Percentiles rank a stretch among this genome's conserved stretches.
phyloP scores from a whole-genome alignment of 2,888 invertebrate genomes.

The Scrobipalpa costella region DNA sequence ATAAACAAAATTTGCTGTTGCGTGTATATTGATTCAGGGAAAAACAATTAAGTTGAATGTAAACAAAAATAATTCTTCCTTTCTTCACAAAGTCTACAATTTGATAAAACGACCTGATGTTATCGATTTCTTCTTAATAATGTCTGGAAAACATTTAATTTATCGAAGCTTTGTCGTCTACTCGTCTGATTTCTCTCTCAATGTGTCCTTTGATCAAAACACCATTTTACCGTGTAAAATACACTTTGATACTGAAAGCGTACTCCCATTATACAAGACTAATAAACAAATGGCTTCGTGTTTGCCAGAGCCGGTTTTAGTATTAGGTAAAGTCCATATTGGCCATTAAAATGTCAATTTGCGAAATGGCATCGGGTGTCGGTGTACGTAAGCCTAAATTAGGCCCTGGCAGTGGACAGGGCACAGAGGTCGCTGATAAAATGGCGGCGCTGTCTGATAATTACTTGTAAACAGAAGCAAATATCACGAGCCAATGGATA shows the following conservation, averaged over 20 bases:
- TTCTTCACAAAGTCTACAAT: neutral
- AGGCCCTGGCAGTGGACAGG: conserved; percentile 45
- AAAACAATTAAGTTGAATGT: neutral
- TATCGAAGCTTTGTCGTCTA: neutral
- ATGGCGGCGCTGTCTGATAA: conserved; percentile 56
- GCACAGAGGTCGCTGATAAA: conserved; percentile 57
- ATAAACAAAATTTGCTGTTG: neutral
- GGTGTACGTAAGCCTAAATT: conserved; percentile 52
- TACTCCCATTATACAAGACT: neutral
- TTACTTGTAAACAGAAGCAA: conserved; percentile 58
- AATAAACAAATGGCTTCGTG: conserved; percentile 10
- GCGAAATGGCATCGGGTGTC: conserved; percentile 42
- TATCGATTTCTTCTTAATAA: conserved; percentile 3
- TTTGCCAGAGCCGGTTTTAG: neutral
- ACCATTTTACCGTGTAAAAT: neutral
- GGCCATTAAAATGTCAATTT: conserved; percentile 43
- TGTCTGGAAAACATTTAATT: neutral
- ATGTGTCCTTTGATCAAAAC: neutral
- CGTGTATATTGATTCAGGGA: neutral
- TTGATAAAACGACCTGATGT: conserved; percentile 1
- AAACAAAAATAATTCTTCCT: neutral
- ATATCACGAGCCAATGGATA: neutral
- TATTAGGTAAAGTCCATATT: conserved; percentile 25
- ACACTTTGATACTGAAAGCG: neutral
- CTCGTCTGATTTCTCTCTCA: neutral